Conservation (phyloP, 92 coral and sea anemone genomes). For the Parazoanthus darwini region DNA sequence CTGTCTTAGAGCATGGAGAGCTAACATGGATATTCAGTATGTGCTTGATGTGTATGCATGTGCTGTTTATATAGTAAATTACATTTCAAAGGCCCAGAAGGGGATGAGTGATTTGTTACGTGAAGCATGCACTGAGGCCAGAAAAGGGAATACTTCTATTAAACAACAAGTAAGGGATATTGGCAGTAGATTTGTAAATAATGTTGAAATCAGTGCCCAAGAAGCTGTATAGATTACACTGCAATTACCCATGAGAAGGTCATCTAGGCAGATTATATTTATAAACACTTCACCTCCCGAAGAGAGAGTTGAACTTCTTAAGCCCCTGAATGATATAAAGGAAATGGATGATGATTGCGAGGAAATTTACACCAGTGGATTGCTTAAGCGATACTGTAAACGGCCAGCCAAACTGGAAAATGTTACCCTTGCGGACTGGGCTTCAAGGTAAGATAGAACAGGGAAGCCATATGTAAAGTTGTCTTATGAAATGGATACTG, state of each 20-base stretch:
- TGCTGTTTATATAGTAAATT: no score
- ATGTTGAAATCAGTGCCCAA: no score
- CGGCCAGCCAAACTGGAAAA: no score
- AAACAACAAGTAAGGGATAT: slow-evolving; percentile 30
- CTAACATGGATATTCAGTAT: neutral
- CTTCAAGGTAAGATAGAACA: slow-evolving; percentile 67
- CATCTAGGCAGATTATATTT: slow-evolving; percentile 59
- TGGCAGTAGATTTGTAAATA: no score
- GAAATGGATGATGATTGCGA: slow-evolving; percentile 29
- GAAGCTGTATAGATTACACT: neutral
- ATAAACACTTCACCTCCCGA: slow-evolving; percentile 5
- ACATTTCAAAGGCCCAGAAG: slow-evolving; percentile 27
- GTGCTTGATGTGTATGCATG: no score
- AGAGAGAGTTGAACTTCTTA: slow-evolving; percentile 52
- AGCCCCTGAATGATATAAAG: slow-evolving; percentile 34
- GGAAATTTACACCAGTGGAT: slow-evolving; percentile 66
- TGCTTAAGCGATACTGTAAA: slow-evolving; percentile 62
- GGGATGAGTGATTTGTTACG: slow-evolving; percentile 46
- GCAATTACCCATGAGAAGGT: slow-evolving; percentile 62
- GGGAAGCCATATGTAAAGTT: slow-evolving; percentile 36
- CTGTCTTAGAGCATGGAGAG: slow-evolving; percentile 40
- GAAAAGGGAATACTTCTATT: slow-evolving; percentile 44
- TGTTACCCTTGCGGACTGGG: no score
- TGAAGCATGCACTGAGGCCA: slow-evolving; percentile 53
- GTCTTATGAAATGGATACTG: slow-evolving; percentile 38